These are phyloP conservation scores for Emys orbicularis DNA, from an alignment of 2,797 vertebrate genomes.

Conservation along the genomic window DNA sequence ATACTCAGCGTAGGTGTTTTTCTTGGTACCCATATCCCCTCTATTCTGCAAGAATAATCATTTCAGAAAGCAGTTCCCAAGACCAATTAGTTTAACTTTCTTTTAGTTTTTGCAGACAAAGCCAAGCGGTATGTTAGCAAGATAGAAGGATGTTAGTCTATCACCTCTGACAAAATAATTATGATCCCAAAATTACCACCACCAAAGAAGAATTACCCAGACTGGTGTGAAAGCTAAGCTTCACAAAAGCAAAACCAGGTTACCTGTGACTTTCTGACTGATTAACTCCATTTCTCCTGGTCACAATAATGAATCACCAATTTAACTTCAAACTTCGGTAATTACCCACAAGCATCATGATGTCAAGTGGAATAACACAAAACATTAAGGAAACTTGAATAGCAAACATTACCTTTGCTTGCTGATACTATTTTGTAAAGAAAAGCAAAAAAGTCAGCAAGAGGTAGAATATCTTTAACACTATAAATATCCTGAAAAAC, in stretches of 20 bases:
- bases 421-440: not conserved
- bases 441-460: not conserved
- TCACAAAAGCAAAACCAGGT: not conserved
- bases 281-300: constrained; percentile 13
- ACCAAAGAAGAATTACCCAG: not conserved
- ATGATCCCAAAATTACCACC: not conserved
- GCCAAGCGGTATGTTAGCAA: not conserved
- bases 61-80: not conserved
- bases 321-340: constrained; percentile 20
- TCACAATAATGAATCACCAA: not conserved
- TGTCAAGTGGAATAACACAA: not conserved
- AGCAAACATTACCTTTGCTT: not conserved
- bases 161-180: fast-evolving
- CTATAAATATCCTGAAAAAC: not conserved
- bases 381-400: not conserved
- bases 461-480: not conserved
- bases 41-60: not conserved
- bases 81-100: not conserved
- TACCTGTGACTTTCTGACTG: constrained; percentile 16
- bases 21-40: not conserved
- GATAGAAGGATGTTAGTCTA: not conserved
- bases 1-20: not conserved
- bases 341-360: not conserved
- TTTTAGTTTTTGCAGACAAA: not conserved
- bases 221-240: not conserved